A percentile compares a stretch with the other conserved stretches of the same genome.
These are phyloP conservation scores for Balaenoptera acutorostrata DNA, from an alignment of 2,113 vertebrate genomes.

Conservation along the genomic window DNA sequence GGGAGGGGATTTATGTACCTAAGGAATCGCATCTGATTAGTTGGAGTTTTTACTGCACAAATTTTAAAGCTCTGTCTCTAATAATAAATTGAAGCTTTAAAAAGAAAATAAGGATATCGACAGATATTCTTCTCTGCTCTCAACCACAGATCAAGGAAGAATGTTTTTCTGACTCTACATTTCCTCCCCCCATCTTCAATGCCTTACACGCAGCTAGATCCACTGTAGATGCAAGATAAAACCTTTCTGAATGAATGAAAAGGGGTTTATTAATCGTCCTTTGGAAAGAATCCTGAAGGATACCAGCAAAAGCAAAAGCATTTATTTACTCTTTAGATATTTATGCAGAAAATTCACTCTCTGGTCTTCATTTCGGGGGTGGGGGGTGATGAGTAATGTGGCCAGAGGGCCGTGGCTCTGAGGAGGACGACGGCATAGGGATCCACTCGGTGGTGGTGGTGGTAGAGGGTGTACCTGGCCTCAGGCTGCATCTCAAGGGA, in stretches of 20 bases:
- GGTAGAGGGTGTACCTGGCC: background rate
- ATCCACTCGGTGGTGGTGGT: background rate
- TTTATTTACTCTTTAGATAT: background rate
- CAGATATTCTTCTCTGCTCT: background rate
- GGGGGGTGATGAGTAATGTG: too few relatives aligned
- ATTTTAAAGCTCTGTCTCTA: background rate
- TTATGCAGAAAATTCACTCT: background rate
- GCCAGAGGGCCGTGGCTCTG: background rate
- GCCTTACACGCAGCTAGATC: background rate
- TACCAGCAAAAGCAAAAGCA: background rate
- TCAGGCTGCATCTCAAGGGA: background rate
- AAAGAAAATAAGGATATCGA: background rate
- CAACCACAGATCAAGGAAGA: background rate
- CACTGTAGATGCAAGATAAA: background rate
- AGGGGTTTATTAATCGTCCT: background rate
- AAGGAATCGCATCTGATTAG: background rate
- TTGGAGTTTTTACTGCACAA: background rate
- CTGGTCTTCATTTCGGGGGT: background rate
- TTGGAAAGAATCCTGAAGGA: background rate
- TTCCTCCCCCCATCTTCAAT: background rate
- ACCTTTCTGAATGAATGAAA: background rate
- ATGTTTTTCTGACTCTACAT: background rate
- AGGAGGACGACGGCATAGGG: accelerated
- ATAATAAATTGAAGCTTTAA: background rate
- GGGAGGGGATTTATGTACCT: background rate